A percentile compares a stretch with the other conserved stretches of the same genome.
Conservation (phyloP, 2,888 invertebrate species). For the Leucophora obtusa region DNA sequence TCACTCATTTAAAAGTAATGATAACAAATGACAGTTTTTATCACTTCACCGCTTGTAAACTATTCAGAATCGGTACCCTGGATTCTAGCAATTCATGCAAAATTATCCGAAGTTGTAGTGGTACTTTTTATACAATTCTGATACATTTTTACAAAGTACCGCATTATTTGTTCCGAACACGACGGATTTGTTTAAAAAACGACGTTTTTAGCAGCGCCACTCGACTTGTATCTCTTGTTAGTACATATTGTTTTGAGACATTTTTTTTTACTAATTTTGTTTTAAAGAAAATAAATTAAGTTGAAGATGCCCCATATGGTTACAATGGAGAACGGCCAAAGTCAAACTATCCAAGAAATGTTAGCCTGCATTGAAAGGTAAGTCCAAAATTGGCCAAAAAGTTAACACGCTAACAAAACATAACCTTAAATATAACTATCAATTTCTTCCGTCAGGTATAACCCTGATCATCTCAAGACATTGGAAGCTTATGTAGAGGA, state of each 20-base stretch:
- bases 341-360: constrained; percentile 87
- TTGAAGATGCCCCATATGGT: constrained; percentile 75
- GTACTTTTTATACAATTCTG: too few species aligned
- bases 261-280: constrained; percentile 16
- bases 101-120: too few species aligned
- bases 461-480: constrained; percentile 94
- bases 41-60: too few species aligned
- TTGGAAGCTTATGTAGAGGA: constrained; percentile 95
- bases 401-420: constrained; percentile 45
- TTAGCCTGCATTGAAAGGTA: constrained; percentile 96
- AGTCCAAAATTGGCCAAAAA: constrained; percentile 56
- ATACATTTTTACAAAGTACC: too few species aligned
- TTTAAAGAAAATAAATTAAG: background rate
- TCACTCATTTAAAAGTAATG: too few species aligned
- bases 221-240: too few species aligned
- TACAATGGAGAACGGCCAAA: constrained; percentile 79
- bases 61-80: too few species aligned
- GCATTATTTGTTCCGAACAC: too few species aligned
- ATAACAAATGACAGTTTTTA: too few species aligned
- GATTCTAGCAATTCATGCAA: too few species aligned
- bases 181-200: too few species aligned
- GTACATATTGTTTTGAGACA: constrained; percentile 53
- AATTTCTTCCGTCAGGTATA: constrained; percentile 84
- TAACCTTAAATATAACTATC: constrained; percentile 62
- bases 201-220: too few species aligned